phyloP scores from a whole-genome alignment of 2,888 invertebrate species.

The Aphodius sticticus region DNA sequence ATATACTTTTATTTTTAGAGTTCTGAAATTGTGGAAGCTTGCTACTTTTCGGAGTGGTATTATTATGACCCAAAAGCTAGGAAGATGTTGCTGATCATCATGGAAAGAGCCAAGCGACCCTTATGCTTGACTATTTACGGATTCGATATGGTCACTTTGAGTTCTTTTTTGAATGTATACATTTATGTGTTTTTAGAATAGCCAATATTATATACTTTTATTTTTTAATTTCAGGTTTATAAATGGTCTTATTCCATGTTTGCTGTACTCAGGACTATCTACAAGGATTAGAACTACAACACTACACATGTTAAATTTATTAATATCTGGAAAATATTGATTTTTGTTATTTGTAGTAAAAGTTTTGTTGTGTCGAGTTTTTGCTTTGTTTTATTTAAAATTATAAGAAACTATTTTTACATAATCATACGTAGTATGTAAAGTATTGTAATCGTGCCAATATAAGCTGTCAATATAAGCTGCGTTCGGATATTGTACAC shows the following conservation, averaged over 20 bases:
- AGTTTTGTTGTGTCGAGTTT: too few species aligned
- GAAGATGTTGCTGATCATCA: too few species aligned
- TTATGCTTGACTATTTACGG: constrained; percentile 13
- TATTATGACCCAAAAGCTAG: not conserved
- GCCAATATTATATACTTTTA: not conserved
- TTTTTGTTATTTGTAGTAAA: too few species aligned
- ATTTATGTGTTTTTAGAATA: not conserved
- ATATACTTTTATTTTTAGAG: constrained; percentile 16
- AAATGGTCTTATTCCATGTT: constrained; percentile 28
- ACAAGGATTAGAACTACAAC: not conserved
- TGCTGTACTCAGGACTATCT: constrained; percentile 19
- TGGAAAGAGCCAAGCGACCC: constrained; percentile 25
- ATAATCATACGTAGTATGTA: too few species aligned
- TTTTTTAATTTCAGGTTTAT: constrained; percentile 13
- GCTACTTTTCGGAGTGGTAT: constrained; percentile 28
- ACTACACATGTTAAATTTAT: too few species aligned
- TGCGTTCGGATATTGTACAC: too few species aligned
- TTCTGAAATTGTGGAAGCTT: constrained; percentile 5
- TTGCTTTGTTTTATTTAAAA: too few species aligned
- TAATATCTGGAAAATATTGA: too few species aligned
- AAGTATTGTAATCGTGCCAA: too few species aligned
- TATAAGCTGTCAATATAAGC: too few species aligned
- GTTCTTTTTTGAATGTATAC: constrained; percentile 18
- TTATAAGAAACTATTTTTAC: too few species aligned
- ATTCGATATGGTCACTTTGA: not conserved